Conservation (phyloP, 2,797 vertebrate genomes). For the Phoeniculus purpureus region DNA sequence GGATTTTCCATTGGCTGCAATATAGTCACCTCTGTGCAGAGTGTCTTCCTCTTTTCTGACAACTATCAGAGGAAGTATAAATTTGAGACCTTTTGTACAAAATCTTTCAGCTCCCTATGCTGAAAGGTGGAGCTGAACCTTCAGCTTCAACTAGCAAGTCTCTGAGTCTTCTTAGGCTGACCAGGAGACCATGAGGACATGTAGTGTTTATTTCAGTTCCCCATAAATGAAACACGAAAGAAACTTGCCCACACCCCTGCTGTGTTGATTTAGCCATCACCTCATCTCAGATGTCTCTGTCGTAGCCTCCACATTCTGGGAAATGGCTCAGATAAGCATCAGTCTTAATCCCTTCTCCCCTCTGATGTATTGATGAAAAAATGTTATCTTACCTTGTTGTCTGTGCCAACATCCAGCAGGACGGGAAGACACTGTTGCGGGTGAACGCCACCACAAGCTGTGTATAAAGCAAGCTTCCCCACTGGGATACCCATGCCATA, state of each 20-base stretch:
- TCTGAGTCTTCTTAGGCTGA: not conserved
- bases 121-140: slow-evolving; percentile 3
- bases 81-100: not conserved
- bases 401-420: slow-evolving; percentile 87
- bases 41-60: not conserved
- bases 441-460: slow-evolving; percentile 86
- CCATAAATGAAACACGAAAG: not conserved
- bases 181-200: not conserved
- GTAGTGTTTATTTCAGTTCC: not conserved
- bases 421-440: slow-evolving; percentile 88
- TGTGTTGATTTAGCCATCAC: not conserved
- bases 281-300: not conserved
- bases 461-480: slow-evolving; percentile 89
- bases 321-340: not conserved
- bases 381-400: slow-evolving; percentile 82
- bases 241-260: not conserved
- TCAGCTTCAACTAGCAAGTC: not conserved
- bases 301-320: not conserved
- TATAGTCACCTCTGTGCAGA: not conserved
- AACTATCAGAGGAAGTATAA: not conserved
- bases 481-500: slow-evolving; percentile 90
- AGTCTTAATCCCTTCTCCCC: not conserved
- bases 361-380: not conserved
- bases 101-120: not conserved
- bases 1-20: slow-evolving; percentile 43